These are phyloP conservation scores for Acholoe squamosa DNA, from an alignment of 2,888 invertebrate species.

Conservation along the genomic window DNA sequence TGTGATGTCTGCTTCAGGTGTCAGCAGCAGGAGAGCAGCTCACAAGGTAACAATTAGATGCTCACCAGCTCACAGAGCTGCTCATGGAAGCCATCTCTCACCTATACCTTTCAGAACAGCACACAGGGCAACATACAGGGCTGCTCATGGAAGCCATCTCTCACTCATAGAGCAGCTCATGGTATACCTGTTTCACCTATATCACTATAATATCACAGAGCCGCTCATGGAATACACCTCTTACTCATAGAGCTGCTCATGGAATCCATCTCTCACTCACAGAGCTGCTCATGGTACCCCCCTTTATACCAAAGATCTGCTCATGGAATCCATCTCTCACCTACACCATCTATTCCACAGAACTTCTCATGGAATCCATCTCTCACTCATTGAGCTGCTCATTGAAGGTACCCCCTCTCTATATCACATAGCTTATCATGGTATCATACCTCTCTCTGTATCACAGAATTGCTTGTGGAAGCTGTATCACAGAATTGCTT, in stretches of 20 bases:
- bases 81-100: slow-evolving; percentile 7
- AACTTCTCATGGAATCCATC: neutral
- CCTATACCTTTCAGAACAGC: neutral
- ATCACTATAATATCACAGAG: too few species aligned
- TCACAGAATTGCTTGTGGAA: neutral
- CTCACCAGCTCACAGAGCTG: neutral
- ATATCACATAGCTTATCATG: too few species aligned
- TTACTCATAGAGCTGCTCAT: neutral
- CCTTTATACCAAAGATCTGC: neutral
- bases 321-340: too few species aligned
- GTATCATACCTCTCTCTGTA: neutral
- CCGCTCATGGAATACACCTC: too few species aligned
- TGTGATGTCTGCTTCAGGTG: neutral
- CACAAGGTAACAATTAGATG: slow-evolving; percentile 16
- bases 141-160: too few species aligned
- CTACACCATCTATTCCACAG: neutral
- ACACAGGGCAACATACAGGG: neutral
- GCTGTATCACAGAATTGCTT: too few species aligned
- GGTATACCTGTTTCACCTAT: too few species aligned
- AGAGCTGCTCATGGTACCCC: neutral
- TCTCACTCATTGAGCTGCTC: neutral
- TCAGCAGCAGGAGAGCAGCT: neutral
- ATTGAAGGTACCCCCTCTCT: neutral
- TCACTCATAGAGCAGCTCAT: too few species aligned
- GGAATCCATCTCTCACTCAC: neutral